Evolutionary conservation across 2,888 invertebrate genomes (phyloP), one percentile per base, ranked within the genome.

Genomic region (Lepidocyrtinus sp.): DNA sequence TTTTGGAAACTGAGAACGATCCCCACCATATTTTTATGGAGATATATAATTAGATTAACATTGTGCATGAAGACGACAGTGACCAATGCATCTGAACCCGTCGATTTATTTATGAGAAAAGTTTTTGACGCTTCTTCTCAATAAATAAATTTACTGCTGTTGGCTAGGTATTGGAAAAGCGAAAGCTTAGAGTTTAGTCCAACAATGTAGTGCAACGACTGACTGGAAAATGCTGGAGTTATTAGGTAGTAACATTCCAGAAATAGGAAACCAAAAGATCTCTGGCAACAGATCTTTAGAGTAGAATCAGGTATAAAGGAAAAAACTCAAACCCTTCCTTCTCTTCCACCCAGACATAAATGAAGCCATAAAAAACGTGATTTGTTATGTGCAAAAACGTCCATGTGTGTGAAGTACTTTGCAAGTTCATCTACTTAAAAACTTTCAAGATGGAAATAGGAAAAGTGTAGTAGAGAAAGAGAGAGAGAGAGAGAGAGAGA

Each of bases 301-400:
- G n/a, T n/a, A 55, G 55, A 55, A 9, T 7, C 55, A 55, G 55
- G 55, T 55, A 55, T 2, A 55, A 12, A 12, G 36, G 36, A 12
- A 36, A 12, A 36, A n/a, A n/a, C 12, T 5, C 36, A 12, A 12
- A 36, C 36, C 36, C 5, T n/a, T n/a, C n/a, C n/a, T 36, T 36
- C 12, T 55, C 55, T 55, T 15, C 55, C 36, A 36, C 12, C 36
- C 7, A 55, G 55, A 55, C 36, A n/a, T n/a, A 55, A 55, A 55
- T 55, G 55, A 55, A 55, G 55, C 55, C 7, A 55, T 55, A 55
- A 55, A 55, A 55, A 55, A 55, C 55, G 55, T 55, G 55, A 55
- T 55, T 55, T 55, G 55, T 55, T 9, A 55, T 55, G 55, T 55
- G 55, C 55, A 55, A 55, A 55, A 55, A 36, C 5, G 7, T 36